Evolutionary conservation across 2,888 invertebrate species (phyloP).

Genomic region (Aethes cnicana): DNA sequence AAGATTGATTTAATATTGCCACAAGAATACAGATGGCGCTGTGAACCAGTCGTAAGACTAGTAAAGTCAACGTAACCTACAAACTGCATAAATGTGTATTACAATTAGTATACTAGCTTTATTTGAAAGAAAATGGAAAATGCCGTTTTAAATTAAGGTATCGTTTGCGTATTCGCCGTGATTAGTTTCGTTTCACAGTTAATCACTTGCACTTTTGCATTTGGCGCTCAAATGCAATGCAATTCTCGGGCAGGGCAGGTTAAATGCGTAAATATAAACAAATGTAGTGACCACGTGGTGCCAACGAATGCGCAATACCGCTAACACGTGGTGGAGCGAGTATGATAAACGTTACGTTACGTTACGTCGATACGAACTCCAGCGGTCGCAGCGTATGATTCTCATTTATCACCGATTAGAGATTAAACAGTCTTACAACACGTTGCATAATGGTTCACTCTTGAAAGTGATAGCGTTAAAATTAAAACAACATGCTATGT

Average conservation of each 20-base stretch:
- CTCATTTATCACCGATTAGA: not conserved
- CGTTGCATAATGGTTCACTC: too few species aligned
- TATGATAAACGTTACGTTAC: conserved; percentile 5
- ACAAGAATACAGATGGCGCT: conserved; percentile 21
- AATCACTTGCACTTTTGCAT: not conserved
- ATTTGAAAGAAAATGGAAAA: too few species aligned
- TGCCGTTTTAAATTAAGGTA: too few species aligned
- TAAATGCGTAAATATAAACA: conserved; percentile 15
- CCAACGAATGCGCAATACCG: conserved; percentile 6
- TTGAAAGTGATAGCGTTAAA: too few species aligned
- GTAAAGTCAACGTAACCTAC: too few species aligned
- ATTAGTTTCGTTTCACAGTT: too few species aligned
- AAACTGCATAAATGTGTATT: too few species aligned
- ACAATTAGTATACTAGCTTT: too few species aligned
- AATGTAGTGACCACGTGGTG: conserved; percentile 20
- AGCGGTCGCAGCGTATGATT: not conserved
- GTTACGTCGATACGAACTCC: not conserved
- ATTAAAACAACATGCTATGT: too few species aligned
- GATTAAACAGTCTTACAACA: too few species aligned
- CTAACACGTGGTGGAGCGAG: not conserved
- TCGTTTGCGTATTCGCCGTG: too few species aligned
- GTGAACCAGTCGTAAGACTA: not conserved
- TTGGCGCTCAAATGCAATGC: conserved; percentile 2
- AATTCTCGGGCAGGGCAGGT: too few species aligned
- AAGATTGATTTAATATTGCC: conserved; percentile 16